Evolutionary conservation across 2,113 vertebrate species (phyloP).

Genomic region (Pelecanus crispus): DNA sequence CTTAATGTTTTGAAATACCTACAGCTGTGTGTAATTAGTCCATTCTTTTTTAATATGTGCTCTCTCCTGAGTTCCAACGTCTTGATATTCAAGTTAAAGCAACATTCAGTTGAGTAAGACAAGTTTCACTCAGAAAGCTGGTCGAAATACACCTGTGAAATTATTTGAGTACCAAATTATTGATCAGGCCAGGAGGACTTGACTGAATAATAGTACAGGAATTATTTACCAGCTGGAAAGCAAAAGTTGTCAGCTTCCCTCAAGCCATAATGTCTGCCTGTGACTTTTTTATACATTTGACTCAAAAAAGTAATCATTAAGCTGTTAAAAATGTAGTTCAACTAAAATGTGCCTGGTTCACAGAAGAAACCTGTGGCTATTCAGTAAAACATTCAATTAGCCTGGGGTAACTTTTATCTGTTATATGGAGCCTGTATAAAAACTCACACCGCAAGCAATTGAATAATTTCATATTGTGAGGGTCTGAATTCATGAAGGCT

Average conservation of each 20-base stretch:
- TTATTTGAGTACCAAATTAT: neutral
- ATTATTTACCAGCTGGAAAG: neutral
- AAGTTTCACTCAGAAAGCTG: neutral
- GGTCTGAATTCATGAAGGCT: neutral
- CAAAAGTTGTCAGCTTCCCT: neutral
- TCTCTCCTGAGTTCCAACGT: neutral
- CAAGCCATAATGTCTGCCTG: neutral
- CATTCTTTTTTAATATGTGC: conserved; percentile 23
- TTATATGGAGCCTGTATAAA: neutral
- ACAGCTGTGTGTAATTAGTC: neutral
- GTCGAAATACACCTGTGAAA: neutral
- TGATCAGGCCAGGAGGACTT: neutral
- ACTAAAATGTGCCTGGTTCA: neutral
- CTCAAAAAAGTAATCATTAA: neutral
- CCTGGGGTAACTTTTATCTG: neutral
- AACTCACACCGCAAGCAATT: neutral
- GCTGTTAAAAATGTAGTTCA: neutral
- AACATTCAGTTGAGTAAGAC: neutral
- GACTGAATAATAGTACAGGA: neutral
- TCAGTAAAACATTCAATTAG: neutral
- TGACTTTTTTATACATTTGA: neutral
- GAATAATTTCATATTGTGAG: neutral
- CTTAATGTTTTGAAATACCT: conserved; percentile 39
- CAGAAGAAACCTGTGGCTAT: neutral
- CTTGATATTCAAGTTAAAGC: neutral